Percentiles rank a stretch among this genome's conserved stretches.
These are phyloP conservation scores for Nesoenas mayeri DNA, from an alignment of 2,113 vertebrate species.

Conservation along the genomic window DNA sequence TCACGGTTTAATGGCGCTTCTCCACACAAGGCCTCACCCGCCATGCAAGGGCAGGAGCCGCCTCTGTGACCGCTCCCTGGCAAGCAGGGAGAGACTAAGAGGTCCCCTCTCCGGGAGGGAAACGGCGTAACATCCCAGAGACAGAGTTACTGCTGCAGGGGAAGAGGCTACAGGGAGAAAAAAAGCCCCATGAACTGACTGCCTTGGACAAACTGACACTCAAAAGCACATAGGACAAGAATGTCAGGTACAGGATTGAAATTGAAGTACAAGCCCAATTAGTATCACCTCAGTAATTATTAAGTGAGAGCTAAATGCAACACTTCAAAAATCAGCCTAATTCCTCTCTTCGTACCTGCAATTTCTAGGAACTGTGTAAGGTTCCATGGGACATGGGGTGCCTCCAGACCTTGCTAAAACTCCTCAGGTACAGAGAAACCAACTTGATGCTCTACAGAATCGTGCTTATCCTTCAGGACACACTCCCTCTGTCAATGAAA, in stretches of 20 bases:
- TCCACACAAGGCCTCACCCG: rapidly evolving
- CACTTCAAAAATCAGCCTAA: background rate
- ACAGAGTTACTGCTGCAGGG: background rate
- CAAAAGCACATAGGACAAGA: background rate
- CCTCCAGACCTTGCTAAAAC: rapidly evolving
- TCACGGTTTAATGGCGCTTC: rapidly evolving
- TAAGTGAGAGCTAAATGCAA: background rate
- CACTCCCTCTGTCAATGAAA: rapidly evolving
- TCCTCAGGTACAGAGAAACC: rapidly evolving
- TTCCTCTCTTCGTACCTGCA: rapidly evolving
- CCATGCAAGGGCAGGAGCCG: background rate
- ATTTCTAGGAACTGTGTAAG: background rate
- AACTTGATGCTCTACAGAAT: rapidly evolving
- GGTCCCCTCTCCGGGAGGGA: rapidly evolving
- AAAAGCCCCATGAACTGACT: rapidly evolving
- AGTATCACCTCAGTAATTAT: background rate
- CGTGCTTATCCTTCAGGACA: rapidly evolving
- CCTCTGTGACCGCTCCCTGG: rapidly evolving
- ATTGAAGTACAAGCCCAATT: background rate
- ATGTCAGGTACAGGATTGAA: too few species aligned
- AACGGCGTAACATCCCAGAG: rapidly evolving
- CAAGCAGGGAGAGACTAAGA: background rate
- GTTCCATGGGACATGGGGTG: rapidly evolving
- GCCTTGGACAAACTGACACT: too few species aligned
- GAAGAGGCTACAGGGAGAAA: rapidly evolving